Evolutionary conservation across 2,797 vertebrate species (phyloP).

Genomic region (Hylomyscus alleni): DNA sequence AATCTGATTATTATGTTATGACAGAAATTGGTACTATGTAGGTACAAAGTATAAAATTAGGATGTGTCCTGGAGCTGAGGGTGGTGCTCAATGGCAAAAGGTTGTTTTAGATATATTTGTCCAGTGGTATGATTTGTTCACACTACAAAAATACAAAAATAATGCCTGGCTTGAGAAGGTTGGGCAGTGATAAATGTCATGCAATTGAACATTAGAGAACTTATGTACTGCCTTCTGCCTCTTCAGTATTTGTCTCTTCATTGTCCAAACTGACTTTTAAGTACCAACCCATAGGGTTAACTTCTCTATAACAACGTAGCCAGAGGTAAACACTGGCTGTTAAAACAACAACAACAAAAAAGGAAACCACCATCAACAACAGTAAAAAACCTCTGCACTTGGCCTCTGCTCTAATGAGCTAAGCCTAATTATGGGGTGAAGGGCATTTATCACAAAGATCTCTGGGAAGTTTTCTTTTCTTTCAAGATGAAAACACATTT

Average conservation of each 20-base stretch:
- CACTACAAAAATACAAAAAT: neutral
- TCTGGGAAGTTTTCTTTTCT: neutral
- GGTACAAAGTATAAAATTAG: neutral
- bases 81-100: neutral
- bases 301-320: neutral
- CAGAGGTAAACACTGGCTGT: neutral
- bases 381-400: neutral
- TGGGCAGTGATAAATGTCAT: neutral
- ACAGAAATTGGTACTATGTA: neutral
- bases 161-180: neutral
- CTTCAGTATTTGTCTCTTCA: neutral
- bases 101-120: neutral
- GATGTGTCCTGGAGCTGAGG: neutral
- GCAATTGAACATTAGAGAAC: fast-evolving
- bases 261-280: neutral
- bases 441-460: neutral
- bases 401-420: neutral
- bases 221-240: neutral
- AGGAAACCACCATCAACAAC: too few relatives aligned
- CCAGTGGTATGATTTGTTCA: fast-evolving
- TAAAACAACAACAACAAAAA: neutral
- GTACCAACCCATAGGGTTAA: neutral
- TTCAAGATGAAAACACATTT: neutral
- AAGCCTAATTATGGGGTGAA: too few relatives aligned
- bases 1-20: neutral